Evolutionary conservation across 2,888 invertebrate genomes (phyloP), one percentile per base, ranked within the genome.

Genomic region (Sinotaia quadrata): DNA sequence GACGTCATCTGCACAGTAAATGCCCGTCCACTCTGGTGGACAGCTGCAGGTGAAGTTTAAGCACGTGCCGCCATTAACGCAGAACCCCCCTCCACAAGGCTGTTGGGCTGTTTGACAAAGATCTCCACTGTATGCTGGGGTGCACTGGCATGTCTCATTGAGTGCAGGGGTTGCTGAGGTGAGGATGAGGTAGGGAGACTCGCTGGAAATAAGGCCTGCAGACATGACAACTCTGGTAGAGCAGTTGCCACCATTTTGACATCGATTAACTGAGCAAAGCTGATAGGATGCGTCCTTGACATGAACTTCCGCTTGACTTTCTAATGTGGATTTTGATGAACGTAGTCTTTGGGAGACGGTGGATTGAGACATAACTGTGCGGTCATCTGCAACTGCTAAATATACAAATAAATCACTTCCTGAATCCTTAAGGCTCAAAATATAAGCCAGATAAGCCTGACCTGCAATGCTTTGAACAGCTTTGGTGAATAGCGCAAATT

Each of bases 61-160:
- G 84, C 97, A 97, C 54, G 94, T 91, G 36, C 97, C 97, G 33
- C 95, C 96, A 86, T 95, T 91, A 73, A 94, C 89, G 82, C 97
- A 97, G n/a, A 96, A 97, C 87, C 96, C 96, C 0, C 95, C 95
- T 71, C 95, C 91, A 84, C 97, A 98, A 0, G 95, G 94, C 86
- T 96, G 95, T 0, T 95, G 93, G 4, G 88, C 84, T 27, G 93
- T 92, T 89, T 97, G 96, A 87, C 97, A 98, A 77, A 93, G 93
- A 86, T 94, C 94, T 2, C 98, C 97, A 15, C 95, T 92, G 87
- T 95, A 97, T 0, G 96, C 96, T 2, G 95, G 94, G 2, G 95
- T 92, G 85, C 97, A 98, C 1, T 95, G 90, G 82, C 97, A 98
- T 3, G 89, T 90, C 85, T 93, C 94, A 75, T 94, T 93, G 84